Conservation (phyloP, 2,113 vertebrate genomes). For the Peromyscus californicus region DNA sequence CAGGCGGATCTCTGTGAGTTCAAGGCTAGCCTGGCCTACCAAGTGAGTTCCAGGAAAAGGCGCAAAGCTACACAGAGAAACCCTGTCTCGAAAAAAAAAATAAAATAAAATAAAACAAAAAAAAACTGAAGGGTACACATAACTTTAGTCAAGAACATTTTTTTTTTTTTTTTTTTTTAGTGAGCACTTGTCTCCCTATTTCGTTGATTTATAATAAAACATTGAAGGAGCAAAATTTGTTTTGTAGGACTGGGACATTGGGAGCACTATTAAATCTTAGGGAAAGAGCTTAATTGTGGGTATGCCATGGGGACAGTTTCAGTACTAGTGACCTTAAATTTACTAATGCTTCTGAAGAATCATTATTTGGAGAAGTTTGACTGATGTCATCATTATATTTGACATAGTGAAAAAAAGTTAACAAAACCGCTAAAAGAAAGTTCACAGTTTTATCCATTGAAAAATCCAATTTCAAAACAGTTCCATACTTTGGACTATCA, state of each 20-base stretch:
- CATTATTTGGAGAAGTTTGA: background rate
- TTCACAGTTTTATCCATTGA: background rate
- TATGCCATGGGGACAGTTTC: background rate
- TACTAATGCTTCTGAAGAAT: slow-evolving; percentile 50
- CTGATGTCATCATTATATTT: slow-evolving; percentile 48
- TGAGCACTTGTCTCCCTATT: background rate
- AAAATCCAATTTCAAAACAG: background rate
- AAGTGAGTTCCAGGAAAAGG: too few relatives aligned
- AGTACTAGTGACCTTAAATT: background rate
- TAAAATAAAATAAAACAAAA: too few relatives aligned
- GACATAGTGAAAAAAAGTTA: background rate
- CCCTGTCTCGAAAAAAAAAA: too few relatives aligned
- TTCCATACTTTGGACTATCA: background rate
- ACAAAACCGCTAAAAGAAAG: background rate
- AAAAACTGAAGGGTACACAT: background rate
- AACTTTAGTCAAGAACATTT: background rate
- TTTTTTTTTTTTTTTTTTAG: background rate
- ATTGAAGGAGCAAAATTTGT: background rate
- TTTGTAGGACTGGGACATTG: background rate
- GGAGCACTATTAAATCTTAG: background rate
- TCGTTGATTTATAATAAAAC: background rate
- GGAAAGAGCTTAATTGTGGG: background rate
- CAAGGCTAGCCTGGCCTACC: too few relatives aligned
- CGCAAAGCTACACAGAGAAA: too few relatives aligned
- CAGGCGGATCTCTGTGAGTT: too few relatives aligned